Conservation (phyloP, 2,888 invertebrate species). For the Geotrupes spiniger region DNA sequence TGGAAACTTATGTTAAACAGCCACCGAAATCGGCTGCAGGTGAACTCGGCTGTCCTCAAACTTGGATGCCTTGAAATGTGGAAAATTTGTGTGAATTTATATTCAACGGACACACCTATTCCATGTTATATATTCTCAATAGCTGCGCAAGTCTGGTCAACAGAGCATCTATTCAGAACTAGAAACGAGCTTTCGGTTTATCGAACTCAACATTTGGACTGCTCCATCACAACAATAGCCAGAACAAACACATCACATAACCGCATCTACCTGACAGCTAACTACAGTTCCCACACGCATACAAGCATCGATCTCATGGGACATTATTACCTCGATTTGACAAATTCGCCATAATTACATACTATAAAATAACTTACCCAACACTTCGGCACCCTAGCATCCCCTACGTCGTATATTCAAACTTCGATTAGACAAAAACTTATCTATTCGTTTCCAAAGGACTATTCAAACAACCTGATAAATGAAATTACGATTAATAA, state of each 20-base stretch:
- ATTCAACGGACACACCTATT: constrained; percentile 39
- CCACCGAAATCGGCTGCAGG: constrained; percentile 18
- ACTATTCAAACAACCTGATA: too few species aligned
- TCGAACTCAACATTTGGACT: constrained; percentile 23
- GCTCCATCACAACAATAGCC: constrained; percentile 27
- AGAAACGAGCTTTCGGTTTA: constrained; percentile 27
- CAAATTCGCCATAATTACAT: too few species aligned
- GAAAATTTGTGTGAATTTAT: constrained; percentile 40
- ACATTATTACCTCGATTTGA: too few species aligned
- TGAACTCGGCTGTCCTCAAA: constrained; percentile 25
- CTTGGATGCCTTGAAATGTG: constrained; percentile 25
- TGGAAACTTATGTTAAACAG: constrained; percentile 10
- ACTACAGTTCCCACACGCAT: constrained; percentile 6
- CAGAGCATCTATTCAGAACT: constrained; percentile 26
- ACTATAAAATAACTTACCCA: too few species aligned
- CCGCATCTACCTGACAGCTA: constrained; percentile 24
- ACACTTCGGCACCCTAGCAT: too few species aligned
- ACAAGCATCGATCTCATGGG: too few species aligned
- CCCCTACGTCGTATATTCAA: too few species aligned
- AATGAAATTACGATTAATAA: too few species aligned
- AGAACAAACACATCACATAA: constrained; percentile 19
- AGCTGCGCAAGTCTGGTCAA: constrained; percentile 29
- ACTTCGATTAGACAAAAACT: too few species aligned
- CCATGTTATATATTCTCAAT: constrained; percentile 38
- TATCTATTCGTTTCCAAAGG: too few species aligned